Percentiles rank a stretch among this genome's conserved stretches.
Evolutionary conservation across 1,140 invertebrate species (phyloP).

Genomic region (Solenopsis fugax): DNA sequence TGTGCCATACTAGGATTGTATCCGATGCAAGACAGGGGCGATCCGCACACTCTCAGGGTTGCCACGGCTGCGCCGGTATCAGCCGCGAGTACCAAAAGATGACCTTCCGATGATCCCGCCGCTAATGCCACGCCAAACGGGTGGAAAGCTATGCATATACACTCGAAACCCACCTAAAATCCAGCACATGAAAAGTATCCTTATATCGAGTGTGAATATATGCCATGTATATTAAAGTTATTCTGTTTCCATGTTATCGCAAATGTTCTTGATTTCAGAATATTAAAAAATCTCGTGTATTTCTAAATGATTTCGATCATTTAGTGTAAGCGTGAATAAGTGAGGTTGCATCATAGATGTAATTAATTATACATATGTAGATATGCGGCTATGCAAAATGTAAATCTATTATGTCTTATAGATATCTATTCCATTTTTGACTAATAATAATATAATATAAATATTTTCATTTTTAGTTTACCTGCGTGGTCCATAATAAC

Average conservation of each 20-base stretch:
- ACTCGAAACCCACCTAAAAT: constrained; percentile 91
- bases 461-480: constrained; percentile 78
- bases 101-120: constrained; percentile 95
- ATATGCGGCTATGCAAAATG: no score
- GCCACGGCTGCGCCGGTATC: constrained; percentile 93
- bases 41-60: constrained; percentile 94
- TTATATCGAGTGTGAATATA: background rate
- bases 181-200: background rate
- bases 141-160: constrained; percentile 94
- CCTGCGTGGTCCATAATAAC: constrained; percentile 95
- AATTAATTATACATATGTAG: no score
- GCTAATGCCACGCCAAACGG: constrained; percentile 94
- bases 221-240: no score
- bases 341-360: no score
- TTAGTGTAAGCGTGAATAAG: no score
- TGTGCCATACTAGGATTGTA: constrained; percentile 93
- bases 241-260: no score
- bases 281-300: no score
- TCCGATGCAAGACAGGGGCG: constrained; percentile 93
- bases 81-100: constrained; percentile 94
- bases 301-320: no score
- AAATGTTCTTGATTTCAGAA: no score
- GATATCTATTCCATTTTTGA: background rate
- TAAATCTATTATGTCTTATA: no score
- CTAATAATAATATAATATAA: background rate